Percentiles rank a stretch among this genome's conserved stretches.
These are phyloP conservation scores for Ranitomeya variabilis DNA, from an alignment of 2,113 vertebrate species.

Conservation along the genomic window DNA sequence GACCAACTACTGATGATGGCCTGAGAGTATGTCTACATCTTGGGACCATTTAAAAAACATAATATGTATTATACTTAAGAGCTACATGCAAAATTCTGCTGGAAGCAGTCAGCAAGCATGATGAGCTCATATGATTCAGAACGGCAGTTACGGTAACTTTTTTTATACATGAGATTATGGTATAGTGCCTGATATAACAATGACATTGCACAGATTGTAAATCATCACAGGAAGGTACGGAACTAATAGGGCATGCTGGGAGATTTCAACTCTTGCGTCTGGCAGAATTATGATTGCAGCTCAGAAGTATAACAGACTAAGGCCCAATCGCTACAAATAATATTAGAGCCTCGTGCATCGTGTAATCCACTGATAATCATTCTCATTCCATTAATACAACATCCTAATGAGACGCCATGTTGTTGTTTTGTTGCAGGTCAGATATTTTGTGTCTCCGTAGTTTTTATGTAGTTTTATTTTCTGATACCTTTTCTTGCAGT, in stretches of 20 bases:
- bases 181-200: neutral
- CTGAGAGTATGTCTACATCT: neutral
- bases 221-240: neutral
- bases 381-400: neutral
- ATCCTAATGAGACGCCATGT: neutral
- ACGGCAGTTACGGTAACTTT: neutral
- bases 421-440: neutral
- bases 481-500: neutral
- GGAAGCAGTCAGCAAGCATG: neutral
- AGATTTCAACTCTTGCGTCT: neutral
- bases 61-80: neutral
- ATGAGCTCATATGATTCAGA: neutral
- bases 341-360: neutral
- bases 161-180: too few relatives aligned
- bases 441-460: neutral
- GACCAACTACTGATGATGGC: too few relatives aligned
- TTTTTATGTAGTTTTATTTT: neutral
- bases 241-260: neutral
- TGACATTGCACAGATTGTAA: neutral
- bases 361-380: neutral
- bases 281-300: neutral
- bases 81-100: neutral
- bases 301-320: neutral
- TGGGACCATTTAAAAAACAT: neutral
- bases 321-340: neutral